These are phyloP conservation scores for Emmelina monodactyla DNA, from an alignment of 2,888 invertebrate species.

Conservation along the genomic window DNA sequence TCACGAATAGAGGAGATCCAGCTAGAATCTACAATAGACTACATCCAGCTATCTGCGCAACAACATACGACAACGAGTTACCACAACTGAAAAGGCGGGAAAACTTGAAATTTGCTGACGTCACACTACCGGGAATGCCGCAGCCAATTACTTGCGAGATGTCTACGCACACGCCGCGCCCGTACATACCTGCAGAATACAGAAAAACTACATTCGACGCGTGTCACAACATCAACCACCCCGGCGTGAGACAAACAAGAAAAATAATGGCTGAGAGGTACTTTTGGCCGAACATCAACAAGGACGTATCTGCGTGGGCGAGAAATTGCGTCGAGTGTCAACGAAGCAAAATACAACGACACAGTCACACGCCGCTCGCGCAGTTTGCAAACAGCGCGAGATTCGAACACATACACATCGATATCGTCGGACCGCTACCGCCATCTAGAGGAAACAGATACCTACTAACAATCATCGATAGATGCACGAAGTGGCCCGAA, in stretches of 20 bases:
- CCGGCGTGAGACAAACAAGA: constrained; percentile 3
- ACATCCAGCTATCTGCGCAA: constrained; percentile 5
- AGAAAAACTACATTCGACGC: constrained; percentile 12
- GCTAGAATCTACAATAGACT: constrained; percentile 6
- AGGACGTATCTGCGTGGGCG: constrained; percentile 7
- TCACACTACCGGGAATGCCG: constrained; percentile 4
- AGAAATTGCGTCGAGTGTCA: constrained; percentile 6
- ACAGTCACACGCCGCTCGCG: constrained; percentile 3
- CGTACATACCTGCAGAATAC: constrained; percentile 6
- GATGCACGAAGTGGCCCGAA: constrained; percentile 5
- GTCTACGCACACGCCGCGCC: constrained; percentile 2
- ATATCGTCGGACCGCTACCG: constrained; percentile 15
- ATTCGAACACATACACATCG: constrained; percentile 14
- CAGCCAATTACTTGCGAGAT: constrained; percentile 10
- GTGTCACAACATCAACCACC: constrained; percentile 7
- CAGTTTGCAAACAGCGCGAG: background rate
- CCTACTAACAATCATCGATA: constrained; percentile 21
- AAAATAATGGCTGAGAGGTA: constrained; percentile 9
- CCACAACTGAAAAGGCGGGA: background rate
- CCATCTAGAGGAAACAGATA: constrained; percentile 17
- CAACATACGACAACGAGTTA: background rate
- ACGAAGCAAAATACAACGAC: constrained; percentile 5
- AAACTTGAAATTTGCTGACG: background rate
- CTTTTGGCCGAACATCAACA: constrained; percentile 10
- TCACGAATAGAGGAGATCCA: constrained; percentile 14